Base-by-base conservation (phyloP, 2,888 invertebrate species). In the Teinopalpus imperialis region DNA sequence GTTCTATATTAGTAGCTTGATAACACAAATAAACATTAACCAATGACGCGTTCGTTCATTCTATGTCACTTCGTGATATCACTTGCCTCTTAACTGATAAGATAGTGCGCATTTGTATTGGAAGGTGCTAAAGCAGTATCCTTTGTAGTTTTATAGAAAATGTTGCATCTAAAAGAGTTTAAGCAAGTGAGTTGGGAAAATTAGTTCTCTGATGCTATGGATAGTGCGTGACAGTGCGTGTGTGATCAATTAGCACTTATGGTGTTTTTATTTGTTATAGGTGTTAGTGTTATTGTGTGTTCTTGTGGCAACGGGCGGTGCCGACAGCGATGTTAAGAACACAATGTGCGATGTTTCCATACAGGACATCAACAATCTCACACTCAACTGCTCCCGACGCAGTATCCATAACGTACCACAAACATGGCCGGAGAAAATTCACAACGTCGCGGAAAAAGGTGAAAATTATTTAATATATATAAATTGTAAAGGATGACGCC, bases 201-300 rank as follows among this genome's bases (percentile, higher is more conserved):
- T 52, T 5, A 36, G 52, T 60, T 53, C 56, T 51, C 51, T 56
- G 48, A 55, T 52, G 40, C n/a, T 47, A 41, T 43, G 51, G 52
- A 49, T 55, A 49, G 52, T 43, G 57, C 48, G 55, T 57, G 63
- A 68, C 66, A 62, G 56, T 10, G 14, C 14, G 32, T 40, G 45
- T 26, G 16, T 34, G 13, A 26, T 31, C 24, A 16, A 26, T 32
- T 47, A 34, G 21, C 39, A n/a, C 12, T 48, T n/a, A 42, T 32
- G 40, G 36, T 31, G 73, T 71, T 73, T 74, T 70, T n/a, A n/a
- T 83, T 80, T 83, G 81, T 87, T 83, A 63, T 83, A 88, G 87
- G 85, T 81, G 71, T 74, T 82, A 78, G 75, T 81, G 71, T 67
- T 80, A 72, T 61, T 85, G 61, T 74, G 76, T 71, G 78, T 69